Conservation (phyloP, 2,113 vertebrate genomes). For the human region DNA sequence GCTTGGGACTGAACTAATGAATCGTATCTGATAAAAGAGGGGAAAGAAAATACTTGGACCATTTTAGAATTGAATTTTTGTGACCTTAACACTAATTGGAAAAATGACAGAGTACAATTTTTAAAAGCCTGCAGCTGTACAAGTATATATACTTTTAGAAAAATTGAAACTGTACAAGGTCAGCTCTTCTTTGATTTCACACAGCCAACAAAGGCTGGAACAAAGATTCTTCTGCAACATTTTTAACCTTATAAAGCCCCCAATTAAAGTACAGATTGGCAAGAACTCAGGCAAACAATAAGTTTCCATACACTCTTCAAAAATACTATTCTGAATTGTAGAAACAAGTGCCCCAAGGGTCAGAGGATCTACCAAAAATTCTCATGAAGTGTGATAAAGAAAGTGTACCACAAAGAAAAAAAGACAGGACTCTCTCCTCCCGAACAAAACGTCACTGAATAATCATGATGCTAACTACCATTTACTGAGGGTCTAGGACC, state of each 20-base stretch:
- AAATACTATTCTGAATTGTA: slow-evolving; percentile 38
- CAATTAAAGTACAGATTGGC: slow-evolving; percentile 63
- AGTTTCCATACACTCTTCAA: slow-evolving; percentile 56
- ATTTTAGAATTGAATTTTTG: slow-evolving; percentile 65
- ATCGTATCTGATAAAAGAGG: slow-evolving; percentile 86
- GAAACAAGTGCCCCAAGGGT: background rate
- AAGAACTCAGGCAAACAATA: slow-evolving; percentile 51
- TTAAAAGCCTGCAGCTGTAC: slow-evolving; percentile 67
- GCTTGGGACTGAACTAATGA: slow-evolving; percentile 92
- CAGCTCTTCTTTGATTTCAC: slow-evolving; percentile 53
- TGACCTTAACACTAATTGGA: slow-evolving; percentile 75
- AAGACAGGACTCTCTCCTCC: background rate
- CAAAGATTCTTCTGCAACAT: slow-evolving; percentile 47
- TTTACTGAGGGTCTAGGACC: background rate
- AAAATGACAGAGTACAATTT: slow-evolving; percentile 67
- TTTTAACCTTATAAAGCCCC: slow-evolving; percentile 65
- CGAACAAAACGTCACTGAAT: background rate
- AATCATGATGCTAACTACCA: background rate
- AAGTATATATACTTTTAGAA: slow-evolving; percentile 46
- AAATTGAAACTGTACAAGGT: slow-evolving; percentile 55
- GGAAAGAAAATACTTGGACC: slow-evolving; percentile 45
- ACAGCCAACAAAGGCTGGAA: slow-evolving; percentile 56
- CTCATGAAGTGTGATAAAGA: background rate
- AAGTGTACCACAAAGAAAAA: background rate
- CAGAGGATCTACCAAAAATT: background rate